Evolutionary conservation across 2,113 vertebrate species (phyloP), one percentile per base, ranked within the genome.

Genomic region (Asarcornis scutulata): DNA sequence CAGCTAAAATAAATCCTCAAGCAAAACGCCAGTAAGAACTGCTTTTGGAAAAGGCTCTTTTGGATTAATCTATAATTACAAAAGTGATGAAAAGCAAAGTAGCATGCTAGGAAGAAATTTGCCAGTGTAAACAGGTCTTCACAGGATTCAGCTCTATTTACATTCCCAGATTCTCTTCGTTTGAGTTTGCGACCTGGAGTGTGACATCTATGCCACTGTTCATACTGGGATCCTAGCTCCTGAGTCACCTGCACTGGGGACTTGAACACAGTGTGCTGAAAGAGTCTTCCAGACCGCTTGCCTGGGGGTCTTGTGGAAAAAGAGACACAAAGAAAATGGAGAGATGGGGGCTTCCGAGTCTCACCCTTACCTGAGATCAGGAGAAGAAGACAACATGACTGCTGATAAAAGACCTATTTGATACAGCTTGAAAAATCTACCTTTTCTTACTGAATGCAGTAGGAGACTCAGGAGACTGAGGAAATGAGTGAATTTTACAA

Each of bases 211-310:
- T 10, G 12, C 7, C 44, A 77, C 0, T 1, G 58, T 42, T 83
- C 13, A n/a, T 0, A 1, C 31, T 32, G 25, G 2, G 5, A 6
- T 40, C 40, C 11, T 11, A 31, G 32, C 5, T 34, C 42, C 32
- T 56, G 25, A 52, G 22, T 46, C 31, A 52, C 5, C 4, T 16
- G 5, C 34, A 36, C 9, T 6, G 13, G 7, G 3, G 9, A 52
- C 34, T 16, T 46, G 25, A 52, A 27, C 25, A 67, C 23, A 32
- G 22, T 7, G 36, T 32, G 36, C 38, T 38, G 27, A 22, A 52
- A 38, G 31, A 15, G 14, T 17, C 23, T 67, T 82, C 21, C 69
- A 62, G 29, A 44, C 21, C 56, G n/a, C 23, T 79, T 83, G 32
- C 17, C 26, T 67, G 20, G 23, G 6, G 7, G 17, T 72, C 40